Base-by-base conservation (phyloP, 2,888 invertebrate species). In the Platycheirus rosarum region DNA sequence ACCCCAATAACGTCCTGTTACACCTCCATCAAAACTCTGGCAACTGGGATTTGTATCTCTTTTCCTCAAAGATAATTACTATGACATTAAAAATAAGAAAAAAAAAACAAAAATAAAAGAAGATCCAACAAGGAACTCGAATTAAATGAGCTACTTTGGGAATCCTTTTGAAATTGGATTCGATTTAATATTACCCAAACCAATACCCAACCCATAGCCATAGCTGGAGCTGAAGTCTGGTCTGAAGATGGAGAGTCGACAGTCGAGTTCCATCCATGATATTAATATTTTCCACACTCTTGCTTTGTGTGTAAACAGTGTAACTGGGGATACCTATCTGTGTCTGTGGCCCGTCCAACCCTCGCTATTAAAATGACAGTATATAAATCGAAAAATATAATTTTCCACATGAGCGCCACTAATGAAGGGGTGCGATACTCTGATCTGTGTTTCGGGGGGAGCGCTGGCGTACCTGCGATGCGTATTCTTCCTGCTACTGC, bases 361-460 rank as follows among this genome's bases (percentile, higher is more conserved):
- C 71, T 44, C 71, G 49, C 66, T 23, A 62, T 74, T 62, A 76
- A 63, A 68, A 82, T 82, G 82, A 82, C 82, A 82, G 82, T 82
- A 82, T 82, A 82, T 82, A 82, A 82, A 82, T 76, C 82, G 82
- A 82, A 82, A 82, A 82, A 82, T 82, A 82, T 82, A 82, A 82
- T 82, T 82, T 82, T 82, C 82, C 76, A 82, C 82, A 77, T 82
- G 82, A 82, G 66, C 49, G 82, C 71, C 62, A 62, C 63, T 82
- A 68, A 73, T 68, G 68, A 76, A 69, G 71, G 82, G 82, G 82
- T 76, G 82, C n/a, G n/a, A n/a, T n/a, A n/a, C n/a, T n/a, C n/a
- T 73, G 82, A 82, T 71, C 70, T 51, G 42, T 44, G 7, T 60
- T 18, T 60, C 29, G 44, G 18, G 13, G 4, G 35, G 44, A 46